Evolutionary conservation across 2,888 invertebrate genomes (phyloP).

Genomic region (Rhimphoctona megacephalus): DNA sequence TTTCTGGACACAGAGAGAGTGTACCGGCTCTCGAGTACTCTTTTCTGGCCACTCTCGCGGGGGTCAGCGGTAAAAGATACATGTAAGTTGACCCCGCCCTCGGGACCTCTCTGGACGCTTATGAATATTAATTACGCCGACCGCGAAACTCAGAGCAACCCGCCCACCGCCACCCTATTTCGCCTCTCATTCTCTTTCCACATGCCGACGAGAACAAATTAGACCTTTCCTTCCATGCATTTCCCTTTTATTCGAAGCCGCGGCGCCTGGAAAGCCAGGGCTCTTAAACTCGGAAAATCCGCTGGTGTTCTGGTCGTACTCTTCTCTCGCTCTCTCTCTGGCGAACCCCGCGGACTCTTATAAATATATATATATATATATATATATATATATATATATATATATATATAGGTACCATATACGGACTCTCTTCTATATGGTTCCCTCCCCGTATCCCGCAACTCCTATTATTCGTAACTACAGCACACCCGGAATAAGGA

Average conservation of each 20-base stretch:
- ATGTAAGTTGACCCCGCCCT: conserved; percentile 85
- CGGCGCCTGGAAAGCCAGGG: conserved; percentile 54
- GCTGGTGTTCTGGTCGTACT: conserved; percentile 61
- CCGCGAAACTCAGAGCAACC: conserved; percentile 66
- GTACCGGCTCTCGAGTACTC: not conserved
- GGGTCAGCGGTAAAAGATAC: conserved; percentile 85
- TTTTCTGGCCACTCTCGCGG: conserved; percentile 62
- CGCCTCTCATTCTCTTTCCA: conserved; percentile 58
- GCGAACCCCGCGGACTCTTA: not conserved
- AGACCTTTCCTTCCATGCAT: conserved; percentile 85
- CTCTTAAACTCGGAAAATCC: conserved; percentile 74
- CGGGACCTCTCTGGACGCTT: conserved; percentile 85
- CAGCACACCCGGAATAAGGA: conserved; percentile 64
- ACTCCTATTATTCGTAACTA: conserved; percentile 67
- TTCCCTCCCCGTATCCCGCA: conserved; percentile 33
- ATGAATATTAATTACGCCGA: conserved; percentile 84
- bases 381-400: conserved; percentile 9
- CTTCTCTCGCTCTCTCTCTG: conserved; percentile 29
- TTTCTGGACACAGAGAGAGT: conserved; percentile 26
- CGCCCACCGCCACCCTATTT: conserved; percentile 67
- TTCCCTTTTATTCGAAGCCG: conserved; percentile 83
- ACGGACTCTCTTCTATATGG: conserved; percentile 38
- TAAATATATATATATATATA: conserved; percentile 10
- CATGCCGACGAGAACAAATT: conserved; percentile 84
- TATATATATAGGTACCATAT: not conserved